These are phyloP conservation scores for Ondatra zibethicus DNA, from an alignment of 2,113 vertebrate species.

Conservation along the genomic window DNA sequence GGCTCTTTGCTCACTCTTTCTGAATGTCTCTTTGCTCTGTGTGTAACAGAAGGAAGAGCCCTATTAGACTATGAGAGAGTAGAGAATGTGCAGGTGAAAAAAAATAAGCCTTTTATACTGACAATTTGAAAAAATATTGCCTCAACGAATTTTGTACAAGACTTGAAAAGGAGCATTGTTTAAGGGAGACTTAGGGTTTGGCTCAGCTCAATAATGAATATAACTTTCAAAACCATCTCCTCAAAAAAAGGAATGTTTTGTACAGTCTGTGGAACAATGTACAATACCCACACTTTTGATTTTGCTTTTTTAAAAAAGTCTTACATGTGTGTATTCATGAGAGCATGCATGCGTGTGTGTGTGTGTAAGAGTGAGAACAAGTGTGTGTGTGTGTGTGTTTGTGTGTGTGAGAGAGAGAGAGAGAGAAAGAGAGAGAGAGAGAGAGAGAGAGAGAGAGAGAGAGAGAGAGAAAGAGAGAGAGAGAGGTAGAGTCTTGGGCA, in stretches of 20 bases:
- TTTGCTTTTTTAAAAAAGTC: neutral
- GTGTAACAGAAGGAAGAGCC: neutral
- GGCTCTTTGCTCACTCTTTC: neutral
- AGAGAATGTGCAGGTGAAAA: neutral
- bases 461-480: neutral
- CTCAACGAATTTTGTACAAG: slow-evolving; percentile 2
- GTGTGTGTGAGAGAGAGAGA: neutral
- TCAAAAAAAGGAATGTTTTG: slow-evolving; percentile 56
- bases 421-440: neutral
- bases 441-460: neutral
- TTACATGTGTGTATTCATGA: neutral
- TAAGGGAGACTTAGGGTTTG: neutral
- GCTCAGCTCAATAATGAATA: slow-evolving; percentile 61
- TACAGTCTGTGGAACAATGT: no score
- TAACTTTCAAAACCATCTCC: slow-evolving; percentile 62
- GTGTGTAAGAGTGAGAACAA: neutral
- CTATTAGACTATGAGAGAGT: neutral
- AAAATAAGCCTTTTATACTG: neutral
- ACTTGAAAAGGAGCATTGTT: slow-evolving; percentile 46
- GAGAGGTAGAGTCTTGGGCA: neutral
- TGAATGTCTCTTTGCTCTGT: slow-evolving; percentile 5
- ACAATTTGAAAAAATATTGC: neutral
- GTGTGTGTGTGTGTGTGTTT: no score
- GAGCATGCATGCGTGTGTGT: neutral
- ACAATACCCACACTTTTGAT: neutral